Evolutionary conservation across 2,888 invertebrate genomes (phyloP), one percentile per base, ranked within the genome.

Genomic region (Pterostichus madidus): DNA sequence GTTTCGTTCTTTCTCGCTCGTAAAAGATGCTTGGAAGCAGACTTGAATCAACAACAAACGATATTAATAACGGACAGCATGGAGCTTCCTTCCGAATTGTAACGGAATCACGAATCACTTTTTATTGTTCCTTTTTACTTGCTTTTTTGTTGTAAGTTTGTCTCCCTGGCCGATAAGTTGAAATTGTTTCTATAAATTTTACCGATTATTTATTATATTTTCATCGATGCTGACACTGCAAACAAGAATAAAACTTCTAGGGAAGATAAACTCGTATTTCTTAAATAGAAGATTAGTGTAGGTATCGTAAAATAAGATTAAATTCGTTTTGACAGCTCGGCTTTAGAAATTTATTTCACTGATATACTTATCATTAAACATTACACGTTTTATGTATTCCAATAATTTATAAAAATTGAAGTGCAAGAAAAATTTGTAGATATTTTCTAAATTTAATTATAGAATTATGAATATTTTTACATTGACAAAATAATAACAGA

Each of bases 1-100:
- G 78, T 61, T 78, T 56, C 59, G 78, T 56, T 61, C 31, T 44
- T n/a, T 75, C 61, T 78, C 32, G 59, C 59, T 59, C 59, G 59
- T 78, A 78, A 78, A 78, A 61, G 68, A 79, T 68, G 68, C 52
- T 31, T 44, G n/a, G 79, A n/a, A 79, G 64, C 79, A 46, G 61
- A 79, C 79, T 79, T 79, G 79, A 44, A 79, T 79, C 79, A 79
- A 64, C 79, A 79, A 79, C 79, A 79, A 79, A 79, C 64, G 49
- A 46, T 64, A 79, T 79, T 79, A 79, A 79, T 79, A 79, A 79
- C 79, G 46, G 78, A 78, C 78, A 71, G 44, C 24, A 71, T 13
- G 39, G 68, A 71, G 44, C 35, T 76, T 75, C 31, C 52, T 24
- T 71, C 68, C 68, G 13, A 44, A 64, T 64, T 71, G 15, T 46